Conservation (phyloP, 2,797 vertebrate species). For the Hyperoplus immaculatus region DNA sequence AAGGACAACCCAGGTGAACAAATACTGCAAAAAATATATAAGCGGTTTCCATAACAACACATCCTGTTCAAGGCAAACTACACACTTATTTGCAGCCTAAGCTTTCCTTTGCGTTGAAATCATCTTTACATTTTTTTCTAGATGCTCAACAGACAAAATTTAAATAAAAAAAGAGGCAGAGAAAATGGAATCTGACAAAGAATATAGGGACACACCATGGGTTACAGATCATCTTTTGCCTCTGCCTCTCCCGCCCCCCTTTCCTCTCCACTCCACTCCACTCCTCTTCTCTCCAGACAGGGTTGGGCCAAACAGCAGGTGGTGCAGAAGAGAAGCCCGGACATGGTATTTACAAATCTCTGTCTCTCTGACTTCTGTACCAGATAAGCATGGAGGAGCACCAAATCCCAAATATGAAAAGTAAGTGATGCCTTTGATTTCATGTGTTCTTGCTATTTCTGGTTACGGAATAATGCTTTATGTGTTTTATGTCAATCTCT, state of each 20-base stretch:
- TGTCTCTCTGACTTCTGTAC: conserved; percentile 68
- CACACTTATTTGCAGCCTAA: conserved; percentile 27
- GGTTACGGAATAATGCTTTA: not conserved
- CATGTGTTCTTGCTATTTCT: conserved; percentile 1
- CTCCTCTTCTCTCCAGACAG: conserved; percentile 64
- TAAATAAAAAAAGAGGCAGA: conserved; percentile 20
- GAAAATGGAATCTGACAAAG: conserved; percentile 42
- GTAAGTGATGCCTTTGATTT: conserved; percentile 73
- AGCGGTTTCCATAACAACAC: conserved; percentile 67
- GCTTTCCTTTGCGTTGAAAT: conserved; percentile 41
- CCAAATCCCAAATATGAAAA: conserved; percentile 55
- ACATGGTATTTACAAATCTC: conserved; percentile 79
- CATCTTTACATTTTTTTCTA: conserved; percentile 13
- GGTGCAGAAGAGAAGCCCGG: conserved; percentile 78
- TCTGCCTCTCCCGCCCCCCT: conserved; percentile 58
- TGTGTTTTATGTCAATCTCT: not conserved
- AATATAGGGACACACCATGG: conserved; percentile 41
- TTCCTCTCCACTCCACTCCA: no score
- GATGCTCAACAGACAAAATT: conserved; percentile 17
- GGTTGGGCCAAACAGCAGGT: conserved; percentile 85
- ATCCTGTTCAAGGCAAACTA: conserved; percentile 15
- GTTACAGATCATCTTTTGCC: conserved; percentile 62
- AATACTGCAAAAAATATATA: conserved; percentile 50
- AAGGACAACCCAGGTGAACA: conserved; percentile 51
- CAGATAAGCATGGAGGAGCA: conserved; percentile 62